phyloP scores from a whole-genome alignment of 2,888 invertebrate genomes.

The Diaprepes abbreviatus region DNA sequence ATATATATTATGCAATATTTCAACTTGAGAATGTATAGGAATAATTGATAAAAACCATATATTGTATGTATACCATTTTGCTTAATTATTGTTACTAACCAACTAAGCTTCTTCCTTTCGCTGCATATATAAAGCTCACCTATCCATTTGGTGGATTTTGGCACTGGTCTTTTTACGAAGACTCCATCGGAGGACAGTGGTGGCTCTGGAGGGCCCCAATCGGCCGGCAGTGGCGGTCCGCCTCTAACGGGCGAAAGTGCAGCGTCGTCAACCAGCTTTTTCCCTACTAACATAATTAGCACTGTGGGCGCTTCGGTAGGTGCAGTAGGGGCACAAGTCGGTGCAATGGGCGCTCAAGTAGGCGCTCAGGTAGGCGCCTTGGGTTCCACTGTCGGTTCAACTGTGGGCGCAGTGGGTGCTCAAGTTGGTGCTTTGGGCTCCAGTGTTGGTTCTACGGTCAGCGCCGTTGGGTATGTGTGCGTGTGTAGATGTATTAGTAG shows the following conservation, averaged over 20 bases:
- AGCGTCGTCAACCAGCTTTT: conserved; percentile 62
- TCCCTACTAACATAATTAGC: conserved; percentile 66
- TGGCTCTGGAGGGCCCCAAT: conserved; percentile 72
- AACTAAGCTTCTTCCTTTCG: conserved; percentile 45
- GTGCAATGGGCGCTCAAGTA: conserved; percentile 61
- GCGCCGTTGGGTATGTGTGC: conserved; percentile 64
- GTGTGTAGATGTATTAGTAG: conserved; percentile 35
- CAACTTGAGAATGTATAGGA: too few species aligned
- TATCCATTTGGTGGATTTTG: conserved; percentile 96
- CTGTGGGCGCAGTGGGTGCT: conserved; percentile 62
- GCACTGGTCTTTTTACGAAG: conserved; percentile 92
- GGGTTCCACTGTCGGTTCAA: conserved; percentile 62
- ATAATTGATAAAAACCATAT: too few species aligned
- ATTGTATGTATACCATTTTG: not conserved
- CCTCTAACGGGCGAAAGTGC: conserved; percentile 65
- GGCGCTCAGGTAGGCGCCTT: conserved; percentile 64
- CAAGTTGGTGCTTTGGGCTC: conserved; percentile 60
- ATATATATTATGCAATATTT: too few species aligned
- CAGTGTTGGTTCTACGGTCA: conserved; percentile 61
- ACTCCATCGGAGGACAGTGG: conserved; percentile 93
- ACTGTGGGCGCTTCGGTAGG: conserved; percentile 65
- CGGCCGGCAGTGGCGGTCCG: conserved; percentile 71
- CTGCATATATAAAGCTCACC: conserved; percentile 76
- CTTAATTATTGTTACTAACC: conserved; percentile 13
- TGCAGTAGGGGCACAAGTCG: conserved; percentile 63